These are phyloP conservation scores for Catagonus wagneri DNA, from an alignment of 2,113 vertebrate species.

Conservation along the genomic window DNA sequence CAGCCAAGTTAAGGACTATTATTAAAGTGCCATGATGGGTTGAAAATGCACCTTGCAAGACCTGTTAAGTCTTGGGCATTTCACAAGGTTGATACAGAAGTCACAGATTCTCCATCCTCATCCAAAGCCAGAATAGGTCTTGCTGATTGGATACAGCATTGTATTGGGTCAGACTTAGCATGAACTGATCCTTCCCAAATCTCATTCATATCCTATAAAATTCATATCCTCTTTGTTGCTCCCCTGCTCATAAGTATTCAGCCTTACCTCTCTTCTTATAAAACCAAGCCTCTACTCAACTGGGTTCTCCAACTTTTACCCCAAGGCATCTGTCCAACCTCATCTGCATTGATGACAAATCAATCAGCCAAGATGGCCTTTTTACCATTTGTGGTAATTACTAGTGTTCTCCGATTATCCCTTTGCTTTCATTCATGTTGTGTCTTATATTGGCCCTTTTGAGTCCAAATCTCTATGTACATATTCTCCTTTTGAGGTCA, in stretches of 20 bases:
- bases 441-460: not conserved
- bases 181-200: not conserved
- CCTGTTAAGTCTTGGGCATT: not conserved
- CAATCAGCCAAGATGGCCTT: not conserved
- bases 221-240: not conserved
- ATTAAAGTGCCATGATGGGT: not conserved
- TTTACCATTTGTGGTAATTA: not conserved
- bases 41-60: not conserved
- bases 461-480: not conserved
- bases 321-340: not conserved
- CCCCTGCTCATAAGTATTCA: not conserved
- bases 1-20: not conserved
- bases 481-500: not conserved
- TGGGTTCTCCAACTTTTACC: not conserved
- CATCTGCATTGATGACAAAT: not conserved
- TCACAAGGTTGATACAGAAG: not conserved
- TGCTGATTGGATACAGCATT: not conserved
- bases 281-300: not conserved
- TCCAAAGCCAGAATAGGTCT: not conserved
- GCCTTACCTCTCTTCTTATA: not conserved
- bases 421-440: not conserved
- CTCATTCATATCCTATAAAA: not conserved
- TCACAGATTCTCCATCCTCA: not conserved
- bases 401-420: not conserved
- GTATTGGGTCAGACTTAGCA: not conserved